Base-by-base conservation (phyloP, 2,888 invertebrate species). In the Epistrophella euchroma region DNA sequence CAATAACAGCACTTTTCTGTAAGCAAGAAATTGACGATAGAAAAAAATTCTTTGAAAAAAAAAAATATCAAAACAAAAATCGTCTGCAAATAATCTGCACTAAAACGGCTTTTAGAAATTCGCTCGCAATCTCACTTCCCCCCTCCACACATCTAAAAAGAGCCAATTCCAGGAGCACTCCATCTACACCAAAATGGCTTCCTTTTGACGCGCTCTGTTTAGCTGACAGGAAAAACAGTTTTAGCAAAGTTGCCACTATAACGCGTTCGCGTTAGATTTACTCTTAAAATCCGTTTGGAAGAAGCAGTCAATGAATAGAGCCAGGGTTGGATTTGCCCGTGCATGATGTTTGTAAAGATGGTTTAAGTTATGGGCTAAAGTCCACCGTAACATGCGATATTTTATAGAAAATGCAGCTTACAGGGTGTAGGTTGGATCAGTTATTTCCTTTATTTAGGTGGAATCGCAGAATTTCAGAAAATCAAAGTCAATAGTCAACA, bases 61-160 rank as follows among this genome's bases (percentile, higher is more conserved):
- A 66, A 6, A 43, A 43, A 72, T 28, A 70, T 15, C 11, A 32
- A 32, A 28, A 56, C 56, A 77, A 77, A 76, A 71, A 73, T 60
- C 52, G 82, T 82, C 86, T 82, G 82, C 66, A 82, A 82, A 86
- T 86, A 86, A 86, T 86, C 86, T 78, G 82, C 82, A 78, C 86
- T 86, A 82, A 82, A 86, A 86, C 74, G 77, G 72, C 72, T 82
- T 86, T 81, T 43, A 45, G 70, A 75, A 66, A 84, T 64, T 71
- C 37, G 15, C 52, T 52, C 15, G 25, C 25, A 25, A 7, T 52
- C 17, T 17, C 19, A 5, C 15, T 60, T 5, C 25, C 22, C 71
- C 40, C 1, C 58, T 19, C 9, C 11, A n/a, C n/a, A n/a, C n/a
- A n/a, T n/a, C n/a, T n/a, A n/a, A n/a, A n/a, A n/a, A 5, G 5